phyloP scores from a whole-genome alignment of 2,797 vertebrate species.

The Pygocentrus nattereri region DNA sequence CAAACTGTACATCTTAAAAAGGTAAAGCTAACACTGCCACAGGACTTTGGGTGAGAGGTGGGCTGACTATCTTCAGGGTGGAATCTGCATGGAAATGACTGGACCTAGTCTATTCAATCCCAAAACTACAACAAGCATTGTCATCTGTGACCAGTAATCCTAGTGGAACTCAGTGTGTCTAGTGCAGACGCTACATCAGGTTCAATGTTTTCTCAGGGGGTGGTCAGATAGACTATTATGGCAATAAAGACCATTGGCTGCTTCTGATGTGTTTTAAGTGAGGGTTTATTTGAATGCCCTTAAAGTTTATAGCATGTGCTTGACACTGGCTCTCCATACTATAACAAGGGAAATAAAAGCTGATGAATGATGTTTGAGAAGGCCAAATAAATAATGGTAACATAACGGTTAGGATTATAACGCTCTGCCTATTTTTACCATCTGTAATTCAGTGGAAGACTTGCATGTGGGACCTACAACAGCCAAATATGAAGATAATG shows the following conservation, averaged over 20 bases:
- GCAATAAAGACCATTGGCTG: not conserved
- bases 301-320: not conserved
- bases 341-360: conserved; percentile 1
- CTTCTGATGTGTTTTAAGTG: not conserved
- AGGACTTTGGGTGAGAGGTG: not conserved
- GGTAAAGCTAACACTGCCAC: not conserved
- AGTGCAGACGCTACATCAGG: not conserved
- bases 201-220: not conserved
- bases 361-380: not conserved
- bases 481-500: not conserved
- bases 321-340: not conserved
- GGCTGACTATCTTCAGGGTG: not conserved
- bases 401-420: not conserved
- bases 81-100: not conserved
- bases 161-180: not conserved
- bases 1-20: not conserved
- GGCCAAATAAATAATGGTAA: not conserved
- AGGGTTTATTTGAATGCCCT: not conserved
- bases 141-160: not conserved
- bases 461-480: not conserved
- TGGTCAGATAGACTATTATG: not conserved
- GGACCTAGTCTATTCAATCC: not conserved
- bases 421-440: not conserved
- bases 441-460: not conserved
- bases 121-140: not conserved